phyloP scores from a whole-genome alignment of 2,888 invertebrate species.

The Epistrophe grossulariae region DNA sequence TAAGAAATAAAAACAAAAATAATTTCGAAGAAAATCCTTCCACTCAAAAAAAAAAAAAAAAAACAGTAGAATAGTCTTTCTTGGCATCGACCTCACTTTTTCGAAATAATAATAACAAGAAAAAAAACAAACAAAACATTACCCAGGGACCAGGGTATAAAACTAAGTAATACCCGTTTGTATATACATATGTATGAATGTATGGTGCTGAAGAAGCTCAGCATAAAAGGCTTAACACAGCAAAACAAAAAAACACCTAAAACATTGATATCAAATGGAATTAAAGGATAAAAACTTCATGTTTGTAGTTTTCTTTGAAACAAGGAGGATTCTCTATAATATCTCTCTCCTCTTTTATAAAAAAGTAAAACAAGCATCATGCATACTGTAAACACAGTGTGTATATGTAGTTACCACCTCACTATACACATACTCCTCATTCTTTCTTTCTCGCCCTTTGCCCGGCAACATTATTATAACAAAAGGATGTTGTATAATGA shows the following conservation, averaged over 20 bases:
- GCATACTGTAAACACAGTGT: not conserved
- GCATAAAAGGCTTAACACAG: constrained; percentile 46
- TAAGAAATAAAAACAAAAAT: not conserved
- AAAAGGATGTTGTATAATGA: constrained; percentile 36
- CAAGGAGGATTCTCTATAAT: constrained; percentile 21
- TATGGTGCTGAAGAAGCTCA: not conserved
- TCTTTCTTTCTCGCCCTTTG: not conserved
- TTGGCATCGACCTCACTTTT: constrained; percentile 1
- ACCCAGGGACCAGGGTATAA: constrained; percentile 22
- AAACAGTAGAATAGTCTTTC: not conserved
- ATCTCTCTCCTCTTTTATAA: not conserved
- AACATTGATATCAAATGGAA: constrained; percentile 72
- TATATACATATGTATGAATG: not conserved
- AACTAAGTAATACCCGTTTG: constrained; percentile 3
- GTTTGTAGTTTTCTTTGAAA: constrained; percentile 62
- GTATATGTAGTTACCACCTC: too few species aligned
- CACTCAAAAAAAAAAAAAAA: too few species aligned
- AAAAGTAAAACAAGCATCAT: not conserved
- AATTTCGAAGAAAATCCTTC: constrained; percentile 6
- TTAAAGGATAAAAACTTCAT: constrained; percentile 73
- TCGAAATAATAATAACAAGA: not conserved
- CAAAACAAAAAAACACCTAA: constrained; percentile 1
- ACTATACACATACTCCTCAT: not conserved
- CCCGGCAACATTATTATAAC: constrained; percentile 47
- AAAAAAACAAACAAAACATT: constrained; percentile 1